Conservation (phyloP, 2,797 vertebrate species). For the Girardinus metallicus region DNA sequence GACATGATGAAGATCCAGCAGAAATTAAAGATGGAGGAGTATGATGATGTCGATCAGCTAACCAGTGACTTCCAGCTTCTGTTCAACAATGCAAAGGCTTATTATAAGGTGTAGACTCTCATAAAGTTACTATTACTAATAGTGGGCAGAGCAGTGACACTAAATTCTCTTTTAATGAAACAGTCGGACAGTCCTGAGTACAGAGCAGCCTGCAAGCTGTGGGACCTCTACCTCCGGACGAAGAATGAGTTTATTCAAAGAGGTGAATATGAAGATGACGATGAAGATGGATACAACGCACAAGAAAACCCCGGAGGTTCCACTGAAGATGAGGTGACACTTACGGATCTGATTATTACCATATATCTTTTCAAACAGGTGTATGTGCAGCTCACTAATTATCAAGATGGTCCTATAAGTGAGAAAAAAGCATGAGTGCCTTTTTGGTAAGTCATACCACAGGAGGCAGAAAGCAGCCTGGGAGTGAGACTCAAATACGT, state of each 20-base stretch:
- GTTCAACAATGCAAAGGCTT: conserved; percentile 96
- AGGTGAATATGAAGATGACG: conserved; percentile 93
- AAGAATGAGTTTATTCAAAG: conserved; percentile 98
- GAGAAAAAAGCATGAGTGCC: background rate
- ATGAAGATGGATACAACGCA: conserved; percentile 89
- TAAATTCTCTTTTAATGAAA: conserved; percentile 12
- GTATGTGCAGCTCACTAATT: background rate
- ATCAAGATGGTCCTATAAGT: background rate
- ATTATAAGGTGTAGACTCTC: conserved; percentile 88
- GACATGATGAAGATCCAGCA: conserved; percentile 99
- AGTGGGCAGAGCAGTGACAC: background rate
- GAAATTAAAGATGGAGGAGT: conserved; percentile 99
- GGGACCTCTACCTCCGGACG: conserved; percentile 97
- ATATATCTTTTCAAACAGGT: background rate
- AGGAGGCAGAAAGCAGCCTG: background rate
- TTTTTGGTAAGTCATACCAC: background rate
- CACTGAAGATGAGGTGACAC: conserved; percentile 87
- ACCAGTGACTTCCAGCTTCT: conserved; percentile 96
- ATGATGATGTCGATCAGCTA: conserved; percentile 94
- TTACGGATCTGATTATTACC: background rate
- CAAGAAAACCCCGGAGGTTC: conserved; percentile 87
- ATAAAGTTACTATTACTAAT: background rate
- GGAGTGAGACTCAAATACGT: background rate
- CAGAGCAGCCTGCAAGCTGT: conserved; percentile 96
- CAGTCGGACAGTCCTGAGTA: conserved; percentile 94